phyloP scores from a whole-genome alignment of 2,888 invertebrate genomes.

The Lingula anatina region DNA sequence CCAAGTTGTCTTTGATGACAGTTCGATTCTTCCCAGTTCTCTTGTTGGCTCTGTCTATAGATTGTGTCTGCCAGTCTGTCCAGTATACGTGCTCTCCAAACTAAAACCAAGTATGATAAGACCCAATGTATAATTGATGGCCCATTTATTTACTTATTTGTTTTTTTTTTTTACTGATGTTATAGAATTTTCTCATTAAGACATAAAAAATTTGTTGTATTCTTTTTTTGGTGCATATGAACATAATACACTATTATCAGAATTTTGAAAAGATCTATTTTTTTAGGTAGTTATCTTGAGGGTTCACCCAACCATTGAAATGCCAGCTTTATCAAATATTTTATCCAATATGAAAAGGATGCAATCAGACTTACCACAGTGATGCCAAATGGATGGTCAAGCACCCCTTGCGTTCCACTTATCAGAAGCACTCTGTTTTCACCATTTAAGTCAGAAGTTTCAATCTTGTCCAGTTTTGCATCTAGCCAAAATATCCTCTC shows the following conservation, averaged over 20 bases:
- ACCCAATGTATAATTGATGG: not conserved
- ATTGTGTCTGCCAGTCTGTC: constrained; percentile 83
- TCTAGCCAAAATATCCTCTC: constrained; percentile 80
- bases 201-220: not conserved
- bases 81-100: constrained; percentile 73
- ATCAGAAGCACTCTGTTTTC: constrained; percentile 69
- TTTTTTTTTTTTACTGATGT: no score
- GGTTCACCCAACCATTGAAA: no score
- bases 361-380: constrained; percentile 64
- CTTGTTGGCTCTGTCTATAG: constrained; percentile 74
- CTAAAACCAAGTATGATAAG: constrained; percentile 14
- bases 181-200: not conserved
- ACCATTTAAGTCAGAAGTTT: constrained; percentile 77
- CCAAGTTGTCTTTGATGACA: constrained; percentile 67
- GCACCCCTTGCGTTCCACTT: constrained; percentile 53
- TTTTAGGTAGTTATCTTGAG: no score
- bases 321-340: no score
- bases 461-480: constrained; percentile 76
- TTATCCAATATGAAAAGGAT: not conserved
- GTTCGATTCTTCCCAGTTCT: constrained; percentile 67
- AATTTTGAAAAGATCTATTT: no score
- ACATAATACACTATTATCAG: not conserved
- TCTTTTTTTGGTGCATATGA: no score
- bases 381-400: constrained; percentile 71
- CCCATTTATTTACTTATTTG: not conserved